These are phyloP conservation scores for Chrysodeixis includens DNA, from an alignment of 2,888 invertebrate genomes.

Conservation along the genomic window DNA sequence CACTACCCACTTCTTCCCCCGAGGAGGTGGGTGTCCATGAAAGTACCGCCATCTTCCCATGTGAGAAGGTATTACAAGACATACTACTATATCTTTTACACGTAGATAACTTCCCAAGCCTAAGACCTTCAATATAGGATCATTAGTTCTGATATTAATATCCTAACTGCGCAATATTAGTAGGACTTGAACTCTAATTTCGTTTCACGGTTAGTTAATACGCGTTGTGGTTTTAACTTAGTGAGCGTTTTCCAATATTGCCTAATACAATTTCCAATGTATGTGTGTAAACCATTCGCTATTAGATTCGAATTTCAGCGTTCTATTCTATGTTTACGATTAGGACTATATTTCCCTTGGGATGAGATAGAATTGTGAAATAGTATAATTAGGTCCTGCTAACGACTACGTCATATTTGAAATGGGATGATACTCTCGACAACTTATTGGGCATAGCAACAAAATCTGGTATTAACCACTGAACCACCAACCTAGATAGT, in stretches of 20 bases:
- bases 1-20: too few species aligned
- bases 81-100: too few species aligned
- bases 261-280: conserved; percentile 3
- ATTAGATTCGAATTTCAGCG: background rate
- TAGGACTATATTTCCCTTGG: conserved; percentile 1
- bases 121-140: background rate
- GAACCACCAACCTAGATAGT: too few species aligned
- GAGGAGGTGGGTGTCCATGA: too few species aligned
- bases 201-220: conserved; percentile 6
- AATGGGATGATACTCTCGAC: background rate
- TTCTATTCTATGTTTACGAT: background rate
- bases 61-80: too few species aligned
- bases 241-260: conserved; percentile 8
- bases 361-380: background rate
- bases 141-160: background rate
- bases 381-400: background rate
- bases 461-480: background rate
- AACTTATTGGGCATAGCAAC: background rate
- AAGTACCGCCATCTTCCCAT: too few species aligned
- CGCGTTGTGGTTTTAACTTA: conserved; percentile 6
- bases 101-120: background rate
- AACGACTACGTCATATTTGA: background rate
- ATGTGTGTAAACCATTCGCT: conserved; percentile 3
- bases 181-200: background rate
- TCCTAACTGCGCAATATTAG: background rate